Evolutionary conservation across 1,140 invertebrate genomes (phyloP).

Genomic region (Bombyx mandarina): DNA sequence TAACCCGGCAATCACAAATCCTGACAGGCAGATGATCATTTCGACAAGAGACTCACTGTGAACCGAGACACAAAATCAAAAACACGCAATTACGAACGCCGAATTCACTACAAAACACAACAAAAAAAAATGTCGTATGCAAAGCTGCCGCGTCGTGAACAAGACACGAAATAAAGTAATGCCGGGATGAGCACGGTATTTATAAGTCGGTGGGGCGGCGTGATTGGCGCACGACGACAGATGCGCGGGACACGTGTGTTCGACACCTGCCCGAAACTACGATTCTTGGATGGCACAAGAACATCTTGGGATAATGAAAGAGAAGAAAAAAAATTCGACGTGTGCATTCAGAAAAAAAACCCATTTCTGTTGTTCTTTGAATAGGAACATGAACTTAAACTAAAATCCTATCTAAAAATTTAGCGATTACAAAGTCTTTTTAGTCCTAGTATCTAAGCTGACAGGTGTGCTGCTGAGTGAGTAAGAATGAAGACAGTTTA

Average conservation of each 20-base stretch:
- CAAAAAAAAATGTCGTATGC: background rate
- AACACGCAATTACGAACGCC: background rate
- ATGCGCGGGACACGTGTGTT: conserved; percentile 11
- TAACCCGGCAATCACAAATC: conserved; percentile 66
- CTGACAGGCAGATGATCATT: conserved; percentile 68
- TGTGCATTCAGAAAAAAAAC: background rate
- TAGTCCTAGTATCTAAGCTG: no score
- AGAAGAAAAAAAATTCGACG: background rate
- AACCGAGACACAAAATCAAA: background rate
- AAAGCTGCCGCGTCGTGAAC: background rate
- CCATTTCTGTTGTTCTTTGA: no score
- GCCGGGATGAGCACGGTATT: conserved; percentile 3
- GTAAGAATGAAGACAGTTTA: no score
- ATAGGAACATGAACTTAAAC: no score
- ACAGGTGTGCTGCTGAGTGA: no score
- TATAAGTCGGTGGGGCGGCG: conserved; percentile 12
- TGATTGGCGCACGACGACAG: conserved; percentile 17
- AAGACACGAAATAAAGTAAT: conserved; percentile 1
- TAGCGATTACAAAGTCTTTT: no score
- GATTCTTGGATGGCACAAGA: background rate
- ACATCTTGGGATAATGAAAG: no score
- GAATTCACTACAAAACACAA: conserved; percentile 1
- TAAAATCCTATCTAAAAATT: no score
- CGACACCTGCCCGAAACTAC: conserved; percentile 16
- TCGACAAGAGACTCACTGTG: background rate